These are phyloP conservation scores for fruit fly (Drosophila melanogaster) DNA, from an alignment of 1,140 invertebrate genomes.

Conservation along the genomic window DNA sequence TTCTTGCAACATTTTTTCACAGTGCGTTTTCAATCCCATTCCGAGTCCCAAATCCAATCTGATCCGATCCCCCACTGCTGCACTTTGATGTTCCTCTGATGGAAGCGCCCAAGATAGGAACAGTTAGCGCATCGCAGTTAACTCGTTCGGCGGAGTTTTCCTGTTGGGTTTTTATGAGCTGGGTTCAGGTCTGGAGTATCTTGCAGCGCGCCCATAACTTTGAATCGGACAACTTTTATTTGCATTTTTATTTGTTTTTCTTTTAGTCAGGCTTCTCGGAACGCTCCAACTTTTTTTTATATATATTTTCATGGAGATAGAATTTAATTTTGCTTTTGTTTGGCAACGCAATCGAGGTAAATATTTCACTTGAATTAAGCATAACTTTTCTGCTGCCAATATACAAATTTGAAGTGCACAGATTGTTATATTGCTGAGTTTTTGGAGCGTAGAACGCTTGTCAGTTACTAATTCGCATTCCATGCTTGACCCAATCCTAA, in stretches of 20 bases:
- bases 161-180: conserved; percentile 64
- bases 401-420: conserved; percentile 3
- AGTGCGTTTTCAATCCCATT: conserved; percentile 21
- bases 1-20: not conserved
- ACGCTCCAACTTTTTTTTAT: conserved; percentile 34
- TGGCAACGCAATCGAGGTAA: conserved; percentile 34
- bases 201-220: conserved; percentile 66
- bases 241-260: conserved; percentile 71
- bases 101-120: conserved; percentile 66
- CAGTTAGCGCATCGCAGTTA: conserved; percentile 57
- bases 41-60: conserved; percentile 35
- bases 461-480: conserved; percentile 42
- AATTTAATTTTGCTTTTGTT: conserved; percentile 46
- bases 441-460: conserved; percentile 14
- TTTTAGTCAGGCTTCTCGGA: conserved; percentile 41
- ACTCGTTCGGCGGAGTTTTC: conserved; percentile 34
- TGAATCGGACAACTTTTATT: conserved; percentile 72
- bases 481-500: conserved; percentile 38
- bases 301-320: conserved; percentile 36
- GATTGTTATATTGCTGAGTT: conserved; percentile 18
- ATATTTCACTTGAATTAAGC: conserved; percentile 33
- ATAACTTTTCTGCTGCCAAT: conserved; percentile 10
- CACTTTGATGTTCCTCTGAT: conserved; percentile 74
- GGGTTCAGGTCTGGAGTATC: conserved; percentile 49
- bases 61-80: conserved; percentile 45